A percentile compares a stretch with the other conserved stretches of the same genome.
Conservation (phyloP, 2,888 invertebrate genomes). For the Linnaemya vulpina region DNA sequence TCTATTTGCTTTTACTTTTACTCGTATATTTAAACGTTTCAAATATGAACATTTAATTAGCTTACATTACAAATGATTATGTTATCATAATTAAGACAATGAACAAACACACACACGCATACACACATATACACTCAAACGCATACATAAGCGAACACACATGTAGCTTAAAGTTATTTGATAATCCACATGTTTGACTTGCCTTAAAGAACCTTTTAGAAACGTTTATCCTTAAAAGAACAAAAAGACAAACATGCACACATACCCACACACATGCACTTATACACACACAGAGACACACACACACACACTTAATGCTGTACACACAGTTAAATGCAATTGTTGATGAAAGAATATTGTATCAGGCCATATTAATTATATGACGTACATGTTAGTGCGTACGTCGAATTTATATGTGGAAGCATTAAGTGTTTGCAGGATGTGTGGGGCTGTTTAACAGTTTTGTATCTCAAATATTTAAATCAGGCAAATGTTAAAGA, state of each 20-base stretch:
- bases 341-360: conserved; percentile 44
- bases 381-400: neutral
- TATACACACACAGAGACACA: neutral
- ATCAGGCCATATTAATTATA: conserved; percentile 52
- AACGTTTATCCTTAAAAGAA: conserved; percentile 44
- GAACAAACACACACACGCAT: conserved; percentile 47
- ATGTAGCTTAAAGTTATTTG: conserved; percentile 59
- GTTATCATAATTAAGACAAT: conserved; percentile 71
- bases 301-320: neutral
- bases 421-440: conserved; percentile 1
- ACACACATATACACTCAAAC: neutral
- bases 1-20: conserved; percentile 48
- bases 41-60: conserved; percentile 71
- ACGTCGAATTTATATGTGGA: neutral
- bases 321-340: conserved; percentile 26
- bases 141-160: conserved; percentile 21
- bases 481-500: conserved; percentile 40
- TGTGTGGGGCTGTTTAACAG: conserved; percentile 1
- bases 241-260: neutral
- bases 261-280: neutral
- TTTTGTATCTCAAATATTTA: conserved; percentile 23
- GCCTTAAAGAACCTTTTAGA: conserved; percentile 51
- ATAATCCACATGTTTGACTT: conserved; percentile 68
- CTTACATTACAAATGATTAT: conserved; percentile 70
- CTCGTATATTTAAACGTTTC: conserved; percentile 56